Percentiles rank a stretch among this genome's conserved stretches.
phyloP scores from a whole-genome alignment of 2,797 vertebrate genomes.

The Prionace glauca region DNA sequence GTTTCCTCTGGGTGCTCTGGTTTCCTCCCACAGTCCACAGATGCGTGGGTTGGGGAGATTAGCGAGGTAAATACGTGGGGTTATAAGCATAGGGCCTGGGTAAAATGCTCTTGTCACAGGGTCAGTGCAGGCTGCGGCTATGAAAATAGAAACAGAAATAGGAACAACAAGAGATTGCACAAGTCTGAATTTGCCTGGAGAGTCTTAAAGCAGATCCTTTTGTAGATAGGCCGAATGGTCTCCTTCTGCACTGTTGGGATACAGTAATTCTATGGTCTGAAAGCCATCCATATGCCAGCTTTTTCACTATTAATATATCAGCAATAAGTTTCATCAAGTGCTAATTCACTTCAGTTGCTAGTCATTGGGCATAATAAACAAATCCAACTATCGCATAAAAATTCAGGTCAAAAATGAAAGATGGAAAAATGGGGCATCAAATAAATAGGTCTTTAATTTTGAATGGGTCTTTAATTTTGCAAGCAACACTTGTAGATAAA shows the following conservation, averaged over 20 bases:
- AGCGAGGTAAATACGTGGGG: too few species aligned
- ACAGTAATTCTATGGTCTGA: neutral
- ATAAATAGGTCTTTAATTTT: neutral
- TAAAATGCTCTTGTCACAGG: too few species aligned
- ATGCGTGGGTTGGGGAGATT: too few species aligned
- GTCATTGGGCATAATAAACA: neutral
- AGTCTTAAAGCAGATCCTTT: neutral
- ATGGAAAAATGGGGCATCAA: neutral
- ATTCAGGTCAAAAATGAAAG: neutral
- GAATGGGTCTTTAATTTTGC: neutral
- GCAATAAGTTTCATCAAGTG: neutral
- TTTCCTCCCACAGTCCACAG: too few species aligned
- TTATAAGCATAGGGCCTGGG: too few species aligned
- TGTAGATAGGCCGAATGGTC: neutral
- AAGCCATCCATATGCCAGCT: too few species aligned
- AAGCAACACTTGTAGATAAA: neutral
- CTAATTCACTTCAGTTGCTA: neutral
- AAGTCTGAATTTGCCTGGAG: neutral
- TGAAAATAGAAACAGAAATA: neutral
- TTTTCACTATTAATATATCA: neutral
- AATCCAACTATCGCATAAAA: neutral
- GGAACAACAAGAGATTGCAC: neutral
- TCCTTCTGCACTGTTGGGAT: too few species aligned
- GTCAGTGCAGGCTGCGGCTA: too few species aligned
- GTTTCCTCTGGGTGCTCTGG: too few species aligned